These are phyloP conservation scores for Calypte anna DNA, from an alignment of 2,113 vertebrate genomes.

Conservation along the genomic window DNA sequence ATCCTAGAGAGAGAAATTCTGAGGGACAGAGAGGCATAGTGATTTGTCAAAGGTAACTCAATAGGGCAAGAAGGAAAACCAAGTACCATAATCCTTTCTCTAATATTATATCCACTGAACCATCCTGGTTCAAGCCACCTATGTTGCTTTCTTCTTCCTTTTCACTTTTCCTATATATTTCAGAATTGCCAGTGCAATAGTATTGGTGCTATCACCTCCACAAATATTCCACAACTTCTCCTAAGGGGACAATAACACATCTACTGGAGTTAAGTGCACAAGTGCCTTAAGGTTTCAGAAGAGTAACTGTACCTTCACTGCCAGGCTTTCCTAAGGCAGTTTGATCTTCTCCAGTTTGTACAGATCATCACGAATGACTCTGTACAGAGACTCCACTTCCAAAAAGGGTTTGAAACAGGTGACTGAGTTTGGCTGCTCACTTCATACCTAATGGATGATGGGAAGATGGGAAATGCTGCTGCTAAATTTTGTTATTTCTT, in stretches of 20 bases:
- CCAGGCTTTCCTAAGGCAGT: neutral
- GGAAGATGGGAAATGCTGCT: neutral
- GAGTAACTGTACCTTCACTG: neutral
- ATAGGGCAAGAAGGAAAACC: neutral
- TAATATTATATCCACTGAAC: neutral
- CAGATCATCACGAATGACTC: neutral
- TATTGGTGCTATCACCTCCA: neutral
- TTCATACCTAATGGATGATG: neutral
- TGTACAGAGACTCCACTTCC: neutral
- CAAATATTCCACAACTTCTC: neutral
- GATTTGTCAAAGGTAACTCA: neutral
- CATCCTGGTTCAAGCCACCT: neutral
- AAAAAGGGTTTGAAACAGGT: neutral
- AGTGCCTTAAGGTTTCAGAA: neutral
- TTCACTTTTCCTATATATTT: neutral
- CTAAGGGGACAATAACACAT: neutral
- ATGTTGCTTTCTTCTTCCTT: neutral
- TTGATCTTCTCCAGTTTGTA: neutral
- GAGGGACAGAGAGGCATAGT: neutral
- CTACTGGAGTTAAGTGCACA: neutral
- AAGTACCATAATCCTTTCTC: neutral
- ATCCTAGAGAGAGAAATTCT: neutral
- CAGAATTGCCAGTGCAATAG: accelerated
- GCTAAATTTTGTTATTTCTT: neutral
- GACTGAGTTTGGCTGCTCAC: neutral